Percentiles rank a stretch among this genome's conserved stretches.
These are phyloP conservation scores for Coluber constrictor DNA, from an alignment of 2,797 vertebrate genomes.

Conservation along the genomic window DNA sequence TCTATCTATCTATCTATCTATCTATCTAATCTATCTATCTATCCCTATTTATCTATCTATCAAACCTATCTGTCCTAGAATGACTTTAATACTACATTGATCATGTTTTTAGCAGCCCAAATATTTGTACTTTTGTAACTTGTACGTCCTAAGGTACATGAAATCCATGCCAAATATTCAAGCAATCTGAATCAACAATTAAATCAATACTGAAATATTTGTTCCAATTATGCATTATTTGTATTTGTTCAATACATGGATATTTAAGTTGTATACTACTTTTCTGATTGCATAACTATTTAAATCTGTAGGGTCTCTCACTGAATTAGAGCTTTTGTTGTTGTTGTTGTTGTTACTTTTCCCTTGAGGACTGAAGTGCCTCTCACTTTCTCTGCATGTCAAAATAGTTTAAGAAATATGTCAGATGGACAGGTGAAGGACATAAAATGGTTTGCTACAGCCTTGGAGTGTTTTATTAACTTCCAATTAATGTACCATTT, in stretches of 20 bases:
- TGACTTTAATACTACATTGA: background rate
- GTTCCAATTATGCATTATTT: background rate
- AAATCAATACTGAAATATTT: background rate
- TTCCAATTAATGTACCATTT: background rate
- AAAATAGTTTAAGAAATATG: background rate
- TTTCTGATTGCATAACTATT: background rate
- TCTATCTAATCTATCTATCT: too few relatives aligned
- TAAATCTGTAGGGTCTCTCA: background rate
- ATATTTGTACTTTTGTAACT: background rate
- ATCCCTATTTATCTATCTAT: background rate
- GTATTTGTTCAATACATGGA: background rate
- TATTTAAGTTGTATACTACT: background rate
- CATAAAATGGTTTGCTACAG: background rate
- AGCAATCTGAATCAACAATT: background rate
- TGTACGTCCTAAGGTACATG: background rate
- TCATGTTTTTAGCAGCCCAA: background rate
- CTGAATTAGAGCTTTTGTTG: background rate
- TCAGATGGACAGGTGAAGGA: background rate
- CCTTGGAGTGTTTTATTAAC: background rate
- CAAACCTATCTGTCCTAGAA: background rate
- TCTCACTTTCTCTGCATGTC: background rate
- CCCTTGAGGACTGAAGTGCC: background rate
- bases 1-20: too few relatives aligned
- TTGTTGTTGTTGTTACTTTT: background rate
- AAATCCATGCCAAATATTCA: background rate